Conservation (phyloP, 2,797 vertebrate genomes). For the Rhincodon typus region DNA sequence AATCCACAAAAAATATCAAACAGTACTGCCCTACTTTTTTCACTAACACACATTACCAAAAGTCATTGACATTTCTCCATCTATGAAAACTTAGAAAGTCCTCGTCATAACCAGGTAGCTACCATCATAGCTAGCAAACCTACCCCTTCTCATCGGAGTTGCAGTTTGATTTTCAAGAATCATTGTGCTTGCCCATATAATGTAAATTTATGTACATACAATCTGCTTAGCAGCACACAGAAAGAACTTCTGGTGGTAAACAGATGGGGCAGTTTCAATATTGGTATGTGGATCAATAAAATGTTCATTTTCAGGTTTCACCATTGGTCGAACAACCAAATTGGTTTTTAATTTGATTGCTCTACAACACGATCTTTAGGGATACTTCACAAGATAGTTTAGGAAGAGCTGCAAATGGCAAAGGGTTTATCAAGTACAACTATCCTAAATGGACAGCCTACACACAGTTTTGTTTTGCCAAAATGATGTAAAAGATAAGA, state of each 20-base stretch:
- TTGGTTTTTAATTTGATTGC: neutral
- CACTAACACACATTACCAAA: neutral
- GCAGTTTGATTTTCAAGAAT: too few species aligned
- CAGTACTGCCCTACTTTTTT: neutral
- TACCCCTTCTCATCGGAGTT: neutral
- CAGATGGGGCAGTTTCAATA: neutral
- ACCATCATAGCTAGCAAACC: neutral
- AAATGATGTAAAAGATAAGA: neutral
- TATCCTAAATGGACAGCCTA: neutral
- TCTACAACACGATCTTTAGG: neutral
- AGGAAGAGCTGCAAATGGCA: neutral
- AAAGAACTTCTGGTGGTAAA: neutral
- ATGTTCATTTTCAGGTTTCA: neutral
- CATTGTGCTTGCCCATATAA: too few species aligned
- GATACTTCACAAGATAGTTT: neutral
- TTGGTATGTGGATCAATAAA: neutral
- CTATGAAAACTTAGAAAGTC: neutral
- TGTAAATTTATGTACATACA: neutral
- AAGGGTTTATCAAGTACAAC: neutral
- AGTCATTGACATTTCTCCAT: neutral
- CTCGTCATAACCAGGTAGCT: neutral
- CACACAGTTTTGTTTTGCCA: neutral
- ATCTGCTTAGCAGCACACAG: neutral
- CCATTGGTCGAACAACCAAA: neutral
- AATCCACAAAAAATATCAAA: neutral